Base-by-base conservation (phyloP, 2,113 vertebrate genomes). In the Gallinago undulata region DNA sequence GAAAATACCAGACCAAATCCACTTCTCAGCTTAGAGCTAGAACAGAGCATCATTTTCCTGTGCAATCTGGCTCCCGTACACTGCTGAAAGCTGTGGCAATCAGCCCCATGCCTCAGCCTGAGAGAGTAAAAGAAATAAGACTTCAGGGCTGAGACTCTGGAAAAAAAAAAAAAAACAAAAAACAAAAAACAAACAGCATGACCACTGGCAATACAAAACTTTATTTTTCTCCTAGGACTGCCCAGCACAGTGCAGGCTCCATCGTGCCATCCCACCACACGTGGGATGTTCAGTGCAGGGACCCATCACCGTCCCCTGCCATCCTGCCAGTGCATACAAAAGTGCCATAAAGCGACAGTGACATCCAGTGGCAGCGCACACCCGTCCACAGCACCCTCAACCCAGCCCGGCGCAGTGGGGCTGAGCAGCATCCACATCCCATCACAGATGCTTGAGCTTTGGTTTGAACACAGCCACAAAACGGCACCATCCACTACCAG, bases 401-500 rank as follows among this genome's bases (percentile, higher is more conserved):
- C 7, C 51, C 27, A 9, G 27, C 19, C 31, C 10, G 2, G 10
- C 11, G 28, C 31, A 6, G 19, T 1, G 18, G 69, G 43, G 45
- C 45, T 1, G 7, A 72, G 60, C 37, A n/a, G 68, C 35, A 39
- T 66, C 28, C 41, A 5, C 2, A 0, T 6, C 57, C 62, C 39
- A 3, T 3, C 0, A 2, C 37, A 15, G 76, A 18, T 4, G 0
- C 50, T 3, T 1, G 1, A 30, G 35, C 63, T 27, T 6, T 3
- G 28, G 9, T 7, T 19, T 17, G 2, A 19, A 7, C 1, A 1
- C 17, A 7, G 62, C 13, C 83, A 16, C 43, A 18, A 1, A 41
- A 12, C 0, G 0, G 35, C 50, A 39, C 28, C 1, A 0, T 5
- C 24, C 4, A 21, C 39, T 6, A 3, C 13, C 0, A 15, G 6